Evolutionary conservation across 35 echinoderm and acorn worm species (phyloP), one percentile per base, ranked within the genome.

Genomic region (Anneissia japonica): DNA sequence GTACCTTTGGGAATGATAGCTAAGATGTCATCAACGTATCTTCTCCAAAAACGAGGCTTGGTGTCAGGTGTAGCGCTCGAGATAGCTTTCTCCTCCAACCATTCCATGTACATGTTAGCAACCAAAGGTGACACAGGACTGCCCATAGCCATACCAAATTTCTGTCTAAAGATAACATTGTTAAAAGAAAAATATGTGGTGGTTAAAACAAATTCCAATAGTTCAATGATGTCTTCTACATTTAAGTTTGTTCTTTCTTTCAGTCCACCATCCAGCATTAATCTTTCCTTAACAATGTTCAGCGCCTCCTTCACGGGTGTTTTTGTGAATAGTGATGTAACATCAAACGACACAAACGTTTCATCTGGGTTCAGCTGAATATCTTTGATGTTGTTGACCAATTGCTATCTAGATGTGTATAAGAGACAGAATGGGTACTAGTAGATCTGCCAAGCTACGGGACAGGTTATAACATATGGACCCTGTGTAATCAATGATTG

Each of bases 401-500:
- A 39, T 51, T 85, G 83, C 38, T 74, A 35, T 85, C 34, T 17
- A 85, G 64, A 84, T 84, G 82, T 74, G 14, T 37, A 72, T 75
- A 72, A 75, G 1, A 31, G 64, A 56, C 26, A 85, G 64, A 32
- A 85, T 73, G 38, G 83, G 83, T 74, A 36, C 21, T 74, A 85
- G 55, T 36, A 85, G 30, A 72, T 85, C 83, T 73, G 72, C 31
- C 35, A 85, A 72, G 23, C 46, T 21, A 74, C 83, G 72, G 29
- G 83, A 73, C 73, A 39, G 34, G 46, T 72, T 74, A 38, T 85
- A 85, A 35, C 83, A 31, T 23, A 85, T 85, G 31, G 83, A 85
- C 30, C 83, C 83, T 85, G 83, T 85, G 38, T 85, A 84, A 34
- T 84, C 82, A 31, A 84, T 46, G 32, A n/a, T n/a, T n/a, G n/a